Evolutionary conservation across 2,113 vertebrate genomes (phyloP).

Genomic region (Cettia cetti): DNA sequence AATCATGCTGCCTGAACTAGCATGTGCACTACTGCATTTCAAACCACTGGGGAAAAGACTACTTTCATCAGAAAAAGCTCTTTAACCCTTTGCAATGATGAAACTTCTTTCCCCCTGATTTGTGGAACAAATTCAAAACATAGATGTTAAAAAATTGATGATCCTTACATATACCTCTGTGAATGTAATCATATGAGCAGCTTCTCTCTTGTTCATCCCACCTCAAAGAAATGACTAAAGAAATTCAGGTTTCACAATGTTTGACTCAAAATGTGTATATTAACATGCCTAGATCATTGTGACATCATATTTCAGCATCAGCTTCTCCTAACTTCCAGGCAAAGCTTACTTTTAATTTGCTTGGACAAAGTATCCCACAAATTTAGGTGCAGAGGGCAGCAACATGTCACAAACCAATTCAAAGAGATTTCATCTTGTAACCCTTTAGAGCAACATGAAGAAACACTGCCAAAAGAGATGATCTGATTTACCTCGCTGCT

Average conservation of each 20-base stretch:
- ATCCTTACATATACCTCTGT: neutral
- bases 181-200: rapidly evolving
- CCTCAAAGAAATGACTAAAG: neutral
- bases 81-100: neutral
- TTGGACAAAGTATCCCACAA: neutral
- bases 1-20: neutral
- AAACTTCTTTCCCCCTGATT: rapidly evolving
- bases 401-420: neutral
- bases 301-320: neutral
- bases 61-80: neutral
- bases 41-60: neutral
- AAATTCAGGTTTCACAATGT: neutral
- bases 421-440: neutral
- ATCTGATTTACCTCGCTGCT: neutral
- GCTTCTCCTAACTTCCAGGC: neutral
- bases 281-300: neutral
- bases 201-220: neutral
- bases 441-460: neutral
- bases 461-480: neutral
- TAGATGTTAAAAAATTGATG: neutral
- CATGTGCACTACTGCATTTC: neutral
- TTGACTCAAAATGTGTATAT: neutral
- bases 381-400: neutral
- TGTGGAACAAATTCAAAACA: neutral
- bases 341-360: neutral